Percentiles rank a stretch among this genome's conserved stretches.
Conservation (phyloP, 2,113 vertebrate species). For the Tragelaphus strepsiceros region DNA sequence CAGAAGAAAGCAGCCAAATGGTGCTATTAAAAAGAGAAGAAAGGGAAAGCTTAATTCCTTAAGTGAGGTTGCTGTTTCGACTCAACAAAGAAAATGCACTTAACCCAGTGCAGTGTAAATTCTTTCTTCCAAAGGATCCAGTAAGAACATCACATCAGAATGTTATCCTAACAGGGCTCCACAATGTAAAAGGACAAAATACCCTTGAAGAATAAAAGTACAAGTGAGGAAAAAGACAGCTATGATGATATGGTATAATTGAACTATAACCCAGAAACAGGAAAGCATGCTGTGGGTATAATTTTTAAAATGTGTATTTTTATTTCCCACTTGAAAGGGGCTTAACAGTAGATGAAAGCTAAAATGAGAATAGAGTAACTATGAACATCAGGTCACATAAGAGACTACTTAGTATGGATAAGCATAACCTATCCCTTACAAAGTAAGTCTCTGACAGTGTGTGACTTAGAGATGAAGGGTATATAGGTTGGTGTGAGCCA, state of each 20-base stretch:
- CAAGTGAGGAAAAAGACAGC: slow-evolving; percentile 59
- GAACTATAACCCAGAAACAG: slow-evolving; percentile 64
- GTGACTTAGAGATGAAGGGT: background rate
- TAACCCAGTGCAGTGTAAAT: slow-evolving; percentile 28
- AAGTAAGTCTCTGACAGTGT: background rate
- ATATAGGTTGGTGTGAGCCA: accelerated
- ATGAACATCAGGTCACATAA: background rate
- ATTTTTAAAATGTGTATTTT: background rate
- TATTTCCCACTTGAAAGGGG: background rate
- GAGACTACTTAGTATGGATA: background rate
- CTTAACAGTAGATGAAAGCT: background rate
- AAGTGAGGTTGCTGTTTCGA: slow-evolving; percentile 61
- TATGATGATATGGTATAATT: slow-evolving; percentile 72
- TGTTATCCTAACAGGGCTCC: slow-evolving; percentile 73
- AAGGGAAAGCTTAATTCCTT: slow-evolving; percentile 70
- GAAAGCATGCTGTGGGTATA: background rate
- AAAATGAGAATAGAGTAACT: background rate
- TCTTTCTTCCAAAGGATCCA: slow-evolving; percentile 68
- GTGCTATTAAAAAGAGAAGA: slow-evolving; percentile 72
- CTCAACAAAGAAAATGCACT: slow-evolving; percentile 74
- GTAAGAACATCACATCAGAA: slow-evolving; percentile 83
- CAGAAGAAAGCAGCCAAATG: slow-evolving; percentile 66
- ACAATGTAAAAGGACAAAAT: slow-evolving; percentile 65
- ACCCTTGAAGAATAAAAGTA: slow-evolving; percentile 76
- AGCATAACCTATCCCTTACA: background rate